phyloP scores from a whole-genome alignment of 1,140 invertebrate species.

The Octopus sinensis region DNA sequence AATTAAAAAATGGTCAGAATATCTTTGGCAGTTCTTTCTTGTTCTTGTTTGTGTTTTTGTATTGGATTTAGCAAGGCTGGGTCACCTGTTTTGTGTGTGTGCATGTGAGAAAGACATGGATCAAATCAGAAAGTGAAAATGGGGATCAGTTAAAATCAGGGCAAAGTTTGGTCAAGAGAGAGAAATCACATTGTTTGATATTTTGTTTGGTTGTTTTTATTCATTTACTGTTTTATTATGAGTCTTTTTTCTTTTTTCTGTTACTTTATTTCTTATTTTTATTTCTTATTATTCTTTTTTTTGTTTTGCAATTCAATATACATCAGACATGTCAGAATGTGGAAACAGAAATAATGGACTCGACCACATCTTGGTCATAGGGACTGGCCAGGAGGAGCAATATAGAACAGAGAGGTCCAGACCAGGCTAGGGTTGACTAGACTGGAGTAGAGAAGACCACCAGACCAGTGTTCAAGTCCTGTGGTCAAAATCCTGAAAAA shows the following conservation, averaged over 20 bases:
- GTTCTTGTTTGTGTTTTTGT: not conserved
- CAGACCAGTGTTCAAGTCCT: too few relatives aligned
- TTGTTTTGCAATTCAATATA: too few relatives aligned
- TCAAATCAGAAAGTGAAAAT: not conserved
- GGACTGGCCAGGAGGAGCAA: too few relatives aligned
- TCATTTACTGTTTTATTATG: not conserved
- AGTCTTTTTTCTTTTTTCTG: not conserved
- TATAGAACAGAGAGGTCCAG: too few relatives aligned
- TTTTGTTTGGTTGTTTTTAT: not conserved
- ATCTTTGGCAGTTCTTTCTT: not conserved
- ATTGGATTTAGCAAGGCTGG: not conserved
- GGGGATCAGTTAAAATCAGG: not conserved
- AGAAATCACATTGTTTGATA: not conserved
- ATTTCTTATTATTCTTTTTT: constrained; percentile 22
- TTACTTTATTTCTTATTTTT: constrained; percentile 1
- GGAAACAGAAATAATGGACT: too few relatives aligned
- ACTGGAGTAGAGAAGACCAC: too few relatives aligned
- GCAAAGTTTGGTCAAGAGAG: not conserved
- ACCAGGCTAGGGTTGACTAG: too few relatives aligned
- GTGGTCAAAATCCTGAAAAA: too few relatives aligned
- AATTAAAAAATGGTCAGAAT: not conserved
- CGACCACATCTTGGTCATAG: too few relatives aligned
- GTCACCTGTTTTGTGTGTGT: not conserved
- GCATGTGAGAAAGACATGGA: not conserved
- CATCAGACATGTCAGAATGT: too few relatives aligned